These are phyloP conservation scores for Saccopteryx leptura DNA, from an alignment of 2,113 vertebrate genomes.

Conservation along the genomic window DNA sequence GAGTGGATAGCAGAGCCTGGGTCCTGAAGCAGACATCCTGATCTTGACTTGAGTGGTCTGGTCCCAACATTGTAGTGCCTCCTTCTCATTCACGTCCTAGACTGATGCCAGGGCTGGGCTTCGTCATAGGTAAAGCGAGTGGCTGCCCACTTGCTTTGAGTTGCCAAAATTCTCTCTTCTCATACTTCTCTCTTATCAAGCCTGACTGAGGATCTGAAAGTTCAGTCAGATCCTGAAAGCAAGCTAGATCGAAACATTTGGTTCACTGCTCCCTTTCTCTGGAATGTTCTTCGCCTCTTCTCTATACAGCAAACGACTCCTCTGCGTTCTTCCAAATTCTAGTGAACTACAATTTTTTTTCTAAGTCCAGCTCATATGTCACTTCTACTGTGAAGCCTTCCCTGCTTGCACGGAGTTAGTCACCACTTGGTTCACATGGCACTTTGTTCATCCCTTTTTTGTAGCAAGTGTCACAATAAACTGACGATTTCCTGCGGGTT, in stretches of 20 bases:
- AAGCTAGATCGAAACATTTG: neutral
- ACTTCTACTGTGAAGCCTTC: neutral
- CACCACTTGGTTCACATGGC: neutral
- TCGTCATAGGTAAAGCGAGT: neutral
- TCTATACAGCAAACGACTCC: neutral
- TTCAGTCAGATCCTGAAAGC: neutral
- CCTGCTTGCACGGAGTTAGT: neutral
- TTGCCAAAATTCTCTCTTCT: neutral
- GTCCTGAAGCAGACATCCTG: neutral
- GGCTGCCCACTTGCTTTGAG: neutral
- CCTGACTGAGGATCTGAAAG: neutral
- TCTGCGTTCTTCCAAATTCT: neutral
- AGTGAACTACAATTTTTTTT: neutral
- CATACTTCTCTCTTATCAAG: neutral
- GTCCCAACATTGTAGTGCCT: rapidly evolving
- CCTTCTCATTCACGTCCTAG: neutral
- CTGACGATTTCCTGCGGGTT: neutral
- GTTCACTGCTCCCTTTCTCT: neutral
- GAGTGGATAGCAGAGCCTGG: neutral
- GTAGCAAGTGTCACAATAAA: neutral
- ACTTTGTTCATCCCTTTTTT: neutral
- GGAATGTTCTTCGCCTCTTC: neutral
- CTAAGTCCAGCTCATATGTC: neutral
- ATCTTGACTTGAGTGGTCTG: neutral
- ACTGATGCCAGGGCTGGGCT: neutral